Evolutionary conservation across 1,140 invertebrate genomes (phyloP).

Genomic region (Cylas formicarius): DNA sequence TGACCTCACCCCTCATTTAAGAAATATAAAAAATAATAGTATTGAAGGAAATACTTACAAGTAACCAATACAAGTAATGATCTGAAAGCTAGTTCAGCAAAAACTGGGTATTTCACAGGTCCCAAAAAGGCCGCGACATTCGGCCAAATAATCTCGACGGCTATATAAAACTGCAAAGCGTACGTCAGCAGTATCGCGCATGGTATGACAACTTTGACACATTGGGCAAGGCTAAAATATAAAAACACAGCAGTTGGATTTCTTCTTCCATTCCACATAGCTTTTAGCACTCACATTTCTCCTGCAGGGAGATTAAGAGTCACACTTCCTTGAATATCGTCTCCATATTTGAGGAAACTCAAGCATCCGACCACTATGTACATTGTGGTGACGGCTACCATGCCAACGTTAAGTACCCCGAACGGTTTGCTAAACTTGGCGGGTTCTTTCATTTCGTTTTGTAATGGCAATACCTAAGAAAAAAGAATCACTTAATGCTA

Average conservation of each 20-base stretch:
- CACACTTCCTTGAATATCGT: constrained; percentile 56
- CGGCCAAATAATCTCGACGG: constrained; percentile 60
- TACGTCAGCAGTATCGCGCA: constrained; percentile 71
- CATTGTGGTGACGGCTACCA: constrained; percentile 67
- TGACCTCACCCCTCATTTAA: too few species aligned
- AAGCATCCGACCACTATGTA: constrained; percentile 77
- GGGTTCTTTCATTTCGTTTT: constrained; percentile 83
- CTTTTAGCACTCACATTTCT: constrained; percentile 49
- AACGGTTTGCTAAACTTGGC: constrained; percentile 63
- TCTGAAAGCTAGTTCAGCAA: constrained; percentile 57
- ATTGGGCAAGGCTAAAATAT: constrained; percentile 48
- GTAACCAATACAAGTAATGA: constrained; percentile 60
- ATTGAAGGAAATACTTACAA: constrained; percentile 54
- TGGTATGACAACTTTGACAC: constrained; percentile 61
- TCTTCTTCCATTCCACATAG: neutral
- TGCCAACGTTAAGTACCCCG: constrained; percentile 80
- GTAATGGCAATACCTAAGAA: constrained; percentile 73
- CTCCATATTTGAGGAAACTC: constrained; percentile 75
- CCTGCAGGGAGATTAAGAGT: constrained; percentile 57
- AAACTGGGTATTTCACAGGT: constrained; percentile 47
- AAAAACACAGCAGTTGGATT: constrained; percentile 4
- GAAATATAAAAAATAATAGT: neutral
- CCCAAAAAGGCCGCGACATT: constrained; percentile 44
- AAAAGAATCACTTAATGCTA: too few species aligned
- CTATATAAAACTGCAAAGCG: constrained; percentile 83